Evolutionary conservation across 2,888 invertebrate species (phyloP), one percentile per base, ranked within the genome.

Genomic region (Xanthorhoe designata): DNA sequence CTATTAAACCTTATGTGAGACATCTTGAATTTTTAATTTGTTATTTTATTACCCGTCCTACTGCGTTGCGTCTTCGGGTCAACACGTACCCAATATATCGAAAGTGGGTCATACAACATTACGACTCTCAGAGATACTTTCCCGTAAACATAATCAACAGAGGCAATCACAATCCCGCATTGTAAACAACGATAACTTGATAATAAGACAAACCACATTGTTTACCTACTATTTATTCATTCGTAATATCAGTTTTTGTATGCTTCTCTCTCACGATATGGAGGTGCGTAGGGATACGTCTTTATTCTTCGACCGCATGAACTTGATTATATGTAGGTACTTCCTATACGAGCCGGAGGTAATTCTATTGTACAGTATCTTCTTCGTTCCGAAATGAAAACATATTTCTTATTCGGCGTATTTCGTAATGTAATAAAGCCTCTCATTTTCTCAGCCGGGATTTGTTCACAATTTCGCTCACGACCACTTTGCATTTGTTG

Each of bases 381-480:
- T 64, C 52, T 66, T 67, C 63, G 45, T 55, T 64, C 50, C 59
- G 68, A 72, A 81, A 83, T 78, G 76, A 82, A 79, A 82, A 83
- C 76, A 78, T 78, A 80, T 83, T 84, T 78, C 77, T 77, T 78
- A 77, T 80, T 79, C 74, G 73, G 73, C 77, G 76, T 80, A 74
- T 78, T 79, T 73, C 75, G 77, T 81, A 84, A 84, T 81, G 79
- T 78, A 84, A 83, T 81, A 84, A 80, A 82, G 82, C 78, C 76
- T 75, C 78, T 80, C 80, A 80, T 85, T 85, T 82, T 77, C 76
- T 79, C 77, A 73, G 79, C 67, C 72, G 78, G 78, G 81, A 83
- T 87, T 87, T 84, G 83, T 86, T 85, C 80, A 82, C 82, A 86
- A 84, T 85, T 85, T 81, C 77, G 80, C 78, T 82, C 78, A 83